Base-by-base conservation (phyloP, 1,140 invertebrate genomes). In the Arctopsyche grandis region DNA sequence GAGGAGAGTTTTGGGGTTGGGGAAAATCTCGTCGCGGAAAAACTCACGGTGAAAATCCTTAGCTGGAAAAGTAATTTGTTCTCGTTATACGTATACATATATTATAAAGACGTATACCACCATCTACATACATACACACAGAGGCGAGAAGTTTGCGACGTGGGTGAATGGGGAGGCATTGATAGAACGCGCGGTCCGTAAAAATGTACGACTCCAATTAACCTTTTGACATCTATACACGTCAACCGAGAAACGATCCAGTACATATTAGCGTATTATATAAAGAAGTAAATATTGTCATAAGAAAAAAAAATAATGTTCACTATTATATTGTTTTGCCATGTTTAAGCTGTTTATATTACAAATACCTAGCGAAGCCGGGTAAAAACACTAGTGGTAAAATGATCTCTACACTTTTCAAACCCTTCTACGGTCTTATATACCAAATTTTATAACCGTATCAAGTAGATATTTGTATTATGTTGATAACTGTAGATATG, bases 121-220 rank as follows among this genome's bases (percentile, higher is more conserved):
- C 21, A 60, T 22, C n/a, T n/a, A n/a, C 3, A 21, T 21, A 22
- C 3, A 19, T 60, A 60, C 21, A 60, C 14, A 19, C 22, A 66
- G 9, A 26, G 63, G 63, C 63, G 63, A 24, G 63, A 66, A 66
- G 21, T 22, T 22, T 24, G 24, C 29, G n/a, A 24, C 22, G 21
- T 66, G n/a, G n/a, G n/a, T n/a, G n/a, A n/a, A n/a, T n/a, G n/a
- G n/a, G n/a, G n/a, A 16, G 48, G 48, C 10, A 66, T 66, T 66
- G 63, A 66, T 66, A 29, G 63, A 66, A 66, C 19, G 63, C 63
- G 21, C 63, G 19, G 63, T 66, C 63, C 22, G 63, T 66, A 66
- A 66, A 66, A 66, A 66, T 66, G 63, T 66, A 66, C 63, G 63
- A 66, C 21, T 66, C 63, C 63, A 66, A 66, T 66, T 66, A 66